Evolutionary conservation across 1,140 invertebrate genomes (phyloP).

Genomic region (Drosophila teissieri): DNA sequence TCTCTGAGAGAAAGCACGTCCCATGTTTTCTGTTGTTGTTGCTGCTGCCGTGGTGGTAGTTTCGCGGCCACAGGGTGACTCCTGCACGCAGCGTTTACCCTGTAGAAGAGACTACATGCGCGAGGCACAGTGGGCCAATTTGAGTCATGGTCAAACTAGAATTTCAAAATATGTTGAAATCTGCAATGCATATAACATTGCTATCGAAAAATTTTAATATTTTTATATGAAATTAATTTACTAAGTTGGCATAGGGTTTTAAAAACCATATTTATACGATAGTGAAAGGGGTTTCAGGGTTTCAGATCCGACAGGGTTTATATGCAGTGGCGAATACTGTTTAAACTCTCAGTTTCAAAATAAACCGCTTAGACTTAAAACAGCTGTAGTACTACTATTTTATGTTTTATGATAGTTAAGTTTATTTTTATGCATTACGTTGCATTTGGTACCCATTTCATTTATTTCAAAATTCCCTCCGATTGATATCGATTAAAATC

Average conservation of each 20-base stretch:
- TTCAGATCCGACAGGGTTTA: too few species aligned
- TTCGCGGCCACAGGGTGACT: constrained; percentile 15
- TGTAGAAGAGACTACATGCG: constrained; percentile 1
- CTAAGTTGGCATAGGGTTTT: too few species aligned
- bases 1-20: constrained; percentile 5
- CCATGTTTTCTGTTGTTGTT: constrained; percentile 11
- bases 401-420: too few species aligned
- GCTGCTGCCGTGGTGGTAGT: constrained; percentile 11
- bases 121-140: not conserved
- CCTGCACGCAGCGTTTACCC: not conserved
- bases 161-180: not conserved
- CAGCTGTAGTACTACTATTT: too few species aligned
- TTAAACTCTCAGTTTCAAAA: too few species aligned
- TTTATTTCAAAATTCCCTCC: not conserved
- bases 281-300: too few species aligned
- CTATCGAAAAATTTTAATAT: too few species aligned
- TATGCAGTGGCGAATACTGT: too few species aligned
- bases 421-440: not conserved
- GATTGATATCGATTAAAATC: not conserved
- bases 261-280: too few species aligned
- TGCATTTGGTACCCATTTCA: not conserved
- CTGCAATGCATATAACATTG: too few species aligned
- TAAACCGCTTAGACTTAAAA: too few species aligned
- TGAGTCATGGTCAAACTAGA: not conserved
- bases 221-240: too few species aligned